Evolutionary conservation across 2,113 vertebrate species (phyloP), one percentile per base, ranked within the genome.

Genomic region (Coptodon rendalli): DNA sequence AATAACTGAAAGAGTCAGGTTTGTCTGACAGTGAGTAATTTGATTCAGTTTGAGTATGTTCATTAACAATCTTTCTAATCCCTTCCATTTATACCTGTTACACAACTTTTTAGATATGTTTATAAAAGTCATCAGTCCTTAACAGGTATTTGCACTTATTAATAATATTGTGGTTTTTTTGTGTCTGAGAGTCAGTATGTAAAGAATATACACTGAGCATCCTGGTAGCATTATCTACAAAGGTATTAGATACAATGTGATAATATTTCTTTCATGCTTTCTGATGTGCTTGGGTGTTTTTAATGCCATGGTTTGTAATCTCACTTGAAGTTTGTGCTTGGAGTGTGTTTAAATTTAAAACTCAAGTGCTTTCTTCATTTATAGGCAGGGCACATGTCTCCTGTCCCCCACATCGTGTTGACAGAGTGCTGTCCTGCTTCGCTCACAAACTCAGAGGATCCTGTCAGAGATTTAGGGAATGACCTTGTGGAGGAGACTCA

Each of bases 341-440:
- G 6, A 40, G 1, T 87, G 45, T 92, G 85, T 89, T 86, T 85
- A n/a, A 83, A 56, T 90, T 79, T 83, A 86, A 89, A 86, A 76
- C 38, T 85, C 19, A 89, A 90, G 85, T 88, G 79, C 89, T 93
- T 81, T 95, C 73, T 91, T 90, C 83, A 81, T 95, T 93, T 87
- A 45, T 95, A 97, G 96, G 94, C 71, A 87, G 93, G 93, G 82
- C 81, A 63, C 81, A 81, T 87, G 27, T 91, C 93, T 93, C 95
- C 96, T 36, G 88, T 98, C 84, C 98, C 98, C 7, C 95, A 92
- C 94, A 98, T 98, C 93, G 89, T 98, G 90, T 93, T 98, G 95
- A 98, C 97, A 27, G 94, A 97, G 82, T 97, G 97, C 76, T 90
- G 89, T 68, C 95, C 97, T 2, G 91, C 89, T 40, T 94, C 96